Evolutionary conservation across 2,888 invertebrate species (phyloP).

Genomic region (Sipha maydis): DNA sequence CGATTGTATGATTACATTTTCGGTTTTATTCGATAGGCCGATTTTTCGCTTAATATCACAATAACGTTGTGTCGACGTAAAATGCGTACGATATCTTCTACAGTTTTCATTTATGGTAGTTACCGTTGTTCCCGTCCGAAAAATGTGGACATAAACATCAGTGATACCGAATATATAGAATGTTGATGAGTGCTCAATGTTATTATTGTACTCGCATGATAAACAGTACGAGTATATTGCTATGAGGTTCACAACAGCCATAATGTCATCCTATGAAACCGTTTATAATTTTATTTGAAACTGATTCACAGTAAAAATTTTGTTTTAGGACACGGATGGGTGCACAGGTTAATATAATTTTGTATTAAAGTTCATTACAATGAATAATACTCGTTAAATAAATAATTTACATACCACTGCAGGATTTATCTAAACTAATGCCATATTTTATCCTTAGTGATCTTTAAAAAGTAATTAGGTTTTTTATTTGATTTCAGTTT

Average conservation of each 20-base stretch:
- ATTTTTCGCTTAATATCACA: background rate
- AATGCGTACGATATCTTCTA: background rate
- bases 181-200: background rate
- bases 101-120: background rate
- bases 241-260: background rate
- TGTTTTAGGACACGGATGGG: too few relatives aligned
- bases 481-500: too few relatives aligned
- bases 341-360: too few relatives aligned
- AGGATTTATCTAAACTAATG: too few relatives aligned
- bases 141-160: background rate
- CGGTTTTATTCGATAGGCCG: background rate
- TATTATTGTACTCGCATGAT: background rate
- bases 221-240: background rate
- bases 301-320: background rate
- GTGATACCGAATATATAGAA: background rate
- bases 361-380: too few relatives aligned
- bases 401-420: too few relatives aligned
- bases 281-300: slow-evolving; percentile 23
- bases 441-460: too few relatives aligned
- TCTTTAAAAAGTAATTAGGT: too few relatives aligned
- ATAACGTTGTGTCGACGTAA: background rate
- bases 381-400: too few relatives aligned
- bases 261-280: background rate
- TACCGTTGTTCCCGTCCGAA: background rate
- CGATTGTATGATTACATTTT: background rate